Evolutionary conservation across 2,113 vertebrate species (phyloP).

Genomic region (Sprattus sprattus): DNA sequence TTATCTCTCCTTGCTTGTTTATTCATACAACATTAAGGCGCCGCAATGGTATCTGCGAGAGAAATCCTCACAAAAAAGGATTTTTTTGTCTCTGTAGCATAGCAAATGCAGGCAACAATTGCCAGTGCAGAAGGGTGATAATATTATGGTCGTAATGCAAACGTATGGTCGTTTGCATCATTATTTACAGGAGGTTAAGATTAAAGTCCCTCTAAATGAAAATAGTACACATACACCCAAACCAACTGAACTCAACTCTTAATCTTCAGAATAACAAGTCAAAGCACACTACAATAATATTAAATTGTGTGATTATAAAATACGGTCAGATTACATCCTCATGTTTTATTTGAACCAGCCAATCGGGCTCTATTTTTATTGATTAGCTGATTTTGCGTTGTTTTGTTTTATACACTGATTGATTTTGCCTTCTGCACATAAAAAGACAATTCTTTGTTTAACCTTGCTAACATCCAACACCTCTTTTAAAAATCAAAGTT

Average conservation of each 20-base stretch:
- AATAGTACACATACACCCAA: background rate
- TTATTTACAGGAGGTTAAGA: constrained; percentile 1
- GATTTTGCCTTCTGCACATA: background rate
- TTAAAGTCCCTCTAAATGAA: background rate
- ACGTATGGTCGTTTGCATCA: background rate
- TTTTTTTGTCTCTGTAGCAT: constrained; percentile 49
- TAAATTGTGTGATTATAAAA: background rate
- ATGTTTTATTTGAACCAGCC: background rate
- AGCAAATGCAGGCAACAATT: background rate
- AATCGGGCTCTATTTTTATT: background rate
- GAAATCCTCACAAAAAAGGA: constrained; percentile 43
- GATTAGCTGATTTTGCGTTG: background rate
- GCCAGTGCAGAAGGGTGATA: constrained; percentile 1
- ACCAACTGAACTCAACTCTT: background rate
- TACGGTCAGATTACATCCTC: background rate
- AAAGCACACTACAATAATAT: background rate
- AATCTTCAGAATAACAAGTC: background rate
- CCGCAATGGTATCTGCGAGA: constrained; percentile 56
- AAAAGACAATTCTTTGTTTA: background rate
- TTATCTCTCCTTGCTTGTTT: constrained; percentile 72
- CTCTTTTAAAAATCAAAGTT: background rate
- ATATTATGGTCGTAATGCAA: background rate
- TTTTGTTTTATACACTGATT: background rate
- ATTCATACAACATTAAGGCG: constrained; percentile 68
- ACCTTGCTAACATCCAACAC: background rate